Base-by-base conservation (phyloP, 2,888 invertebrate genomes). In the Tipula lateralis region DNA sequence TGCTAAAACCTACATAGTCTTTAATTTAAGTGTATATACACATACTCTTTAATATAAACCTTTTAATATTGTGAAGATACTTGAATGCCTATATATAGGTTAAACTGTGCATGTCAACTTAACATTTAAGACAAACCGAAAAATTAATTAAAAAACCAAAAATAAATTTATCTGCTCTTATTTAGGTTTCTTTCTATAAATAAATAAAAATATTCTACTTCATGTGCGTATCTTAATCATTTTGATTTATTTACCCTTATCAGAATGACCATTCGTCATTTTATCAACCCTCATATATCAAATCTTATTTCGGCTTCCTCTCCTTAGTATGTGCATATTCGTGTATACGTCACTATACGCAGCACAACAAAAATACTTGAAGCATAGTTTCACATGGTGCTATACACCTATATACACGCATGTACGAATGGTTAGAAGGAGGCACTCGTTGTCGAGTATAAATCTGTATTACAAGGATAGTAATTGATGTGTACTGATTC, bases 171-270 rank as follows among this genome's bases (percentile, higher is more conserved):
- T 66, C 66, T 9, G 66, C 9, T 24, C 66, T 24, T 50, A 50
- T 50, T 19, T 19, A 16, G 19, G 16, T 66, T 3, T n/a, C 0
- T n/a, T 66, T 19, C 66, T 66, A 50, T 50, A 16, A 6, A 50
- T 50, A 16, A 6, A 50, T 24, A 24, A 24, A 66, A 24, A 66
- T 66, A 7, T 24, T 66, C 66, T 66, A 24, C 66, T 66, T 66
- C 66, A 24, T 66, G 9, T 24, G 24, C 9, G 66, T 66, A 24
- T 66, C 66, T 66, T 66, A 66, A 66, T 66, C 66, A 66, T 66
- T 66, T 66, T 66, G 66, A 66, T 66, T 66, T 66, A 66, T 66
- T 66, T 66, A 66, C 66, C 66, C 66, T 66, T 66, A 66, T 66
- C 66, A 66, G 66, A 66, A 66, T 24, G 66, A 24, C 66, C 24